Percentiles rank a stretch among this genome's conserved stretches.
Evolutionary conservation across 2,113 vertebrate genomes (phyloP).

Genomic region (Vanacampus margaritifer): DNA sequence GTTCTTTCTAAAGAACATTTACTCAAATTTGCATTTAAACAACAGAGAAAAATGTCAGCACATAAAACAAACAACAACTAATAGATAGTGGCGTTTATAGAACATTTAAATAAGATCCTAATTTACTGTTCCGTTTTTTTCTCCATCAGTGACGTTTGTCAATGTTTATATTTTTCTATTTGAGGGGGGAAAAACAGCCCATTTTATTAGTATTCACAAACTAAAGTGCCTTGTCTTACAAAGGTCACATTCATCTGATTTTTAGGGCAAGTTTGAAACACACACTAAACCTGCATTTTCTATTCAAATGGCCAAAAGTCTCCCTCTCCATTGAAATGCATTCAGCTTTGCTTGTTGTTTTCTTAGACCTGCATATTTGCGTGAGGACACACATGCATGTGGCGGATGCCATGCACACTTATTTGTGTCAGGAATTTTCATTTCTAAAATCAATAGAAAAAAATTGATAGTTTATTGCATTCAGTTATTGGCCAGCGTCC

Average conservation of each 20-base stretch:
- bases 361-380: constrained; percentile 22
- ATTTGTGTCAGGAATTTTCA: constrained; percentile 38
- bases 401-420: constrained; percentile 21
- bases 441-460: constrained; percentile 61
- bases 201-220: not conserved
- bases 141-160: not conserved
- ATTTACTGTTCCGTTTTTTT: not conserved
- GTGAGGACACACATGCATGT: constrained; percentile 25
- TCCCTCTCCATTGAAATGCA: constrained; percentile 41
- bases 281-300: constrained; percentile 1
- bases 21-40: constrained; percentile 7
- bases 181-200: not conserved
- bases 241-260: constrained; percentile 13
- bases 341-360: constrained; percentile 23
- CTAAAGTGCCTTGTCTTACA: constrained; percentile 5
- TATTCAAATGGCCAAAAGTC: constrained; percentile 11
- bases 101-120: not conserved
- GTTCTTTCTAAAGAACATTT: constrained; percentile 23
- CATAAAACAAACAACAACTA: not conserved
- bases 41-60: not conserved
- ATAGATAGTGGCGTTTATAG: constrained; percentile 15
- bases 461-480: constrained; percentile 60
- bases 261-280: constrained; percentile 13
- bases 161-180: not conserved
- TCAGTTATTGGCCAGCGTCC: constrained; percentile 58